phyloP scores from a whole-genome alignment of 2,113 vertebrate species.

The Pongo abelii region DNA sequence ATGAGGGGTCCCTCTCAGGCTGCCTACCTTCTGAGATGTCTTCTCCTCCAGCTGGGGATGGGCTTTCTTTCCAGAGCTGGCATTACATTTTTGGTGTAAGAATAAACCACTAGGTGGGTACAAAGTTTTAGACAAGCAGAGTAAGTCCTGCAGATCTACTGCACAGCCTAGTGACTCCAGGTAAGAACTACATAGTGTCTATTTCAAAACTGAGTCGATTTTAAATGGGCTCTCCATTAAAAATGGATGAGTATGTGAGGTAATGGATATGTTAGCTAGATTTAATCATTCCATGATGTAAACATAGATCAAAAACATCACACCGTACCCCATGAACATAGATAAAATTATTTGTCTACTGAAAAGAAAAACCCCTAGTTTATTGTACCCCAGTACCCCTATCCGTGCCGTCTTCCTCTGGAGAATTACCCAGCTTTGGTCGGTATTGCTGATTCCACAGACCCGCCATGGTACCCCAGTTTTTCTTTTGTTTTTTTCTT shows the following conservation, averaged over 20 bases:
- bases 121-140: background rate
- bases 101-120: background rate
- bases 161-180: background rate
- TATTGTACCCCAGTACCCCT: background rate
- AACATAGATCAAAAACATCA: background rate
- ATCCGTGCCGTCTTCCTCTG: fast-evolving
- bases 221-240: background rate
- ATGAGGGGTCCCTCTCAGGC: no score
- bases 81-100: background rate
- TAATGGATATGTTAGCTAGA: background rate
- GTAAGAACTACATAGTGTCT: background rate
- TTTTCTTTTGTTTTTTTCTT: background rate
- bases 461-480: fast-evolving
- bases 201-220: background rate
- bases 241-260: background rate
- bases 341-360: background rate
- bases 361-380: background rate
- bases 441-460: fast-evolving
- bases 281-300: background rate
- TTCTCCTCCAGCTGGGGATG: background rate
- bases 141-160: background rate
- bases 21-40: background rate
- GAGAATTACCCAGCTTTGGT: fast-evolving
- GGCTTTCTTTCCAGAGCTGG: background rate
- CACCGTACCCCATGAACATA: background rate